These are phyloP conservation scores for Drosophila nr. medialis DNA, from an alignment of 2,888 invertebrate genomes.

Conservation along the genomic window DNA sequence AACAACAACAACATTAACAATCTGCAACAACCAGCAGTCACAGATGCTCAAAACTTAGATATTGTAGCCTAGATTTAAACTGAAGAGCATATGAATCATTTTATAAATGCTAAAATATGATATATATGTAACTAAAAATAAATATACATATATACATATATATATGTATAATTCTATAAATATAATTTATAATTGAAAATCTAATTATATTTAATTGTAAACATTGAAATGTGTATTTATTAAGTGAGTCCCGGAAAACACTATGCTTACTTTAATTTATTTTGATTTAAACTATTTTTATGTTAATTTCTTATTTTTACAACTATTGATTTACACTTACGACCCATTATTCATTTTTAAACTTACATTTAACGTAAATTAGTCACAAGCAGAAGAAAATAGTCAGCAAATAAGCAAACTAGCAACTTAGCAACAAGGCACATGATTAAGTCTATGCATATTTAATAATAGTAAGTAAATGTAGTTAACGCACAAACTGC, in stretches of 20 bases:
- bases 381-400: constrained; percentile 46
- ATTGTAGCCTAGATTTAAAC: constrained; percentile 83
- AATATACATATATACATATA: not conserved
- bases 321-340: constrained; percentile 5
- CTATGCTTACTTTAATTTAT: constrained; percentile 47
- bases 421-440: constrained; percentile 53
- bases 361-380: constrained; percentile 20
- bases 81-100: constrained; percentile 41
- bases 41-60: constrained; percentile 85
- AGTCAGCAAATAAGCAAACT: constrained; percentile 49
- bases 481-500: constrained; percentile 55
- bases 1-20: constrained; percentile 52
- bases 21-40: constrained; percentile 80
- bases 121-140: constrained; percentile 26
- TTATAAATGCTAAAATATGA: constrained; percentile 49
- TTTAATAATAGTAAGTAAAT: constrained; percentile 26
- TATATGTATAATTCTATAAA: constrained; percentile 1
- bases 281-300: constrained; percentile 7
- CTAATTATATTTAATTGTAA: constrained; percentile 36
- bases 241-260: constrained; percentile 35
- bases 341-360: constrained; percentile 10
- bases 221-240: constrained; percentile 35
- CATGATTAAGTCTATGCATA: constrained; percentile 38
- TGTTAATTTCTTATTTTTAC: constrained; percentile 5
- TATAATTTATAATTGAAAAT: constrained; percentile 12